Base-by-base conservation (phyloP, 2,888 invertebrate species). In the Ceraclea dissimilis region DNA sequence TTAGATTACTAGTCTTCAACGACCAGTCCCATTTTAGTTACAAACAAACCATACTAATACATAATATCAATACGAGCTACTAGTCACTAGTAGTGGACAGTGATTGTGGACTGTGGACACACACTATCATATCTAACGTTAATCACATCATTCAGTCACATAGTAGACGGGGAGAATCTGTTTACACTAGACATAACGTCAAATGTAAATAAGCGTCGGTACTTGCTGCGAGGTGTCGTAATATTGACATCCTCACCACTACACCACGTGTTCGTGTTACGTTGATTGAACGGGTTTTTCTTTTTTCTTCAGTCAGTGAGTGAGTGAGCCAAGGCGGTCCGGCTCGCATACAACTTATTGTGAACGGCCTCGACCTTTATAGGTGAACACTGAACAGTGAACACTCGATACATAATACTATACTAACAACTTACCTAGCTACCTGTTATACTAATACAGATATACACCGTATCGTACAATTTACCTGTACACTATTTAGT, bases 321-420 rank as follows among this genome's bases (percentile, higher is more conserved):
- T 16, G 39, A 39, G 39, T 20, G 46, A 18, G 46, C 46, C 46
- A 46, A 46, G 46, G 20, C 18, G 46, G 46, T 13, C 46, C 20
- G 20, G 46, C 20, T 54, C 49, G 54, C 49, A 39, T 20, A 19
- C 46, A 11, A n/a, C 19, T 46, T 10, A n/a, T 18, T 19, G 46
- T 20, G 46, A 34, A 20, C 54, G 54, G 48, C 54, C 54, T 54
- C 54, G 54, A 54, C 54, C 54, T 54, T 54, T 54, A 49, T 39
- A 20, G 46, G 46, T 39, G 39, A 39, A 26, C 26, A 26, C 26
- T 26, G n/a, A n/a, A 26, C 26, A 4, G 10, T 10, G 4, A 26
- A 26, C 26, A 26, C 26, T 26, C 26, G 26, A 26, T 10, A 26
- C 26, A 10, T 26, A 26, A 26, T 10, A 26, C 26, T 6, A 26